Base-by-base conservation (phyloP, 92 coral and sea anemone species). In the Metridium senile region DNA sequence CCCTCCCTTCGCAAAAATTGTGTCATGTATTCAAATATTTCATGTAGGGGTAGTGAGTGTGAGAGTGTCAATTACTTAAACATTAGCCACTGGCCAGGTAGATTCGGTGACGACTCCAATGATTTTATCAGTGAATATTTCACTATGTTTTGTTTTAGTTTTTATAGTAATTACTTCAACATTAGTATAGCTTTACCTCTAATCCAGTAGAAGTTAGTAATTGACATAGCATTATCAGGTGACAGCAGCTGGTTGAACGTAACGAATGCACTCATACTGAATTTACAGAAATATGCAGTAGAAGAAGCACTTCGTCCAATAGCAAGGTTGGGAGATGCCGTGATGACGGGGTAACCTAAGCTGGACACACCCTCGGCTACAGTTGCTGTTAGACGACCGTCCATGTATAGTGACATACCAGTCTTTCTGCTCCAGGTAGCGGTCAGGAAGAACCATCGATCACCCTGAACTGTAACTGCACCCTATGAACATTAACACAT, bases 131-230 rank as follows among this genome's bases (percentile, higher is more conserved):
- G n/a, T n/a, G n/a, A n/a, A n/a, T n/a, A n/a, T n/a, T n/a, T n/a
- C n/a, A n/a, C n/a, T n/a, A n/a, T n/a, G n/a, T n/a, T n/a, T n/a
- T n/a, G n/a, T n/a, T n/a, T n/a, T n/a, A n/a, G n/a, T n/a, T n/a
- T n/a, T n/a, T n/a, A n/a, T n/a, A n/a, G n/a, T n/a, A n/a, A n/a
- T n/a, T n/a, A n/a, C n/a, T n/a, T n/a, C n/a, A n/a, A n/a, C n/a
- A n/a, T n/a, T n/a, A n/a, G n/a, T n/a, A n/a, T n/a, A n/a, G n/a
- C n/a, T n/a, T n/a, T 74, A 94, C 98, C 98, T 58, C 81, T 85
- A 67, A 93, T 88, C 95, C 97, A 94, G 84, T 89, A 94, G 75
- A 82, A 92, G 39, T 89, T 83, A 65, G 69, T 90, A n/a, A 87
- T 82, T 33, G 82, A 81, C 62, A 81, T 70, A 70, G 92, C 87